A percentile compares a stretch with the other conserved stretches of the same genome.
Conservation (phyloP, 2,797 vertebrate species). For the Rhinatrema bivittatum region DNA sequence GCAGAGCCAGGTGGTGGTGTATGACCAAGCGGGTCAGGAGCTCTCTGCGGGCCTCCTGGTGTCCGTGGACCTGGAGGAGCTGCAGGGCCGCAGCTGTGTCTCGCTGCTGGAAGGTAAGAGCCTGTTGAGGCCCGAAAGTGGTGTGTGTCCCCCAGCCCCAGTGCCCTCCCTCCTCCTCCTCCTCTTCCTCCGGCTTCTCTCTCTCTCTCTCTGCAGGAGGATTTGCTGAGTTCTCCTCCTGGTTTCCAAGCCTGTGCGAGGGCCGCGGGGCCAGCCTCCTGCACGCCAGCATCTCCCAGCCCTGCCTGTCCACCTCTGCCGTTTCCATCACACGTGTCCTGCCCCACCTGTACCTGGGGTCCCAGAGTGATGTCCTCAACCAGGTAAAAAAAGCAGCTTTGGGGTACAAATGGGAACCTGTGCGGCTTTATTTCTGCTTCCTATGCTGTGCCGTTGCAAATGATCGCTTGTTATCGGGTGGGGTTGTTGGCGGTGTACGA, state of each 20-base stretch:
- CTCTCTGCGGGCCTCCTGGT: conserved; percentile 1
- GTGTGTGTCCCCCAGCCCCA: no score
- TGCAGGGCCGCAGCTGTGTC: conserved; percentile 15
- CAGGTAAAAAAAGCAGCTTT: conserved; percentile 1
- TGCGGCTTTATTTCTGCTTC: no score
- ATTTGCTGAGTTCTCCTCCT: conserved; percentile 13
- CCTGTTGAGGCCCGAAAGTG: background rate
- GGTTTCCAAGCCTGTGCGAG: conserved; percentile 16
- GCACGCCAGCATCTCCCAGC: conserved; percentile 14
- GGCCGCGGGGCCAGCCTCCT: conserved; percentile 3
- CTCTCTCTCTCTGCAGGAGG: conserved; percentile 4
- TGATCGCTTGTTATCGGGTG: no score
- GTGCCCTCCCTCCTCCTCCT: no score
- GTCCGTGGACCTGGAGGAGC: conserved; percentile 2
- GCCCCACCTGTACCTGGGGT: conserved; percentile 18
- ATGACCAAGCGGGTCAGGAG: conserved; percentile 11
- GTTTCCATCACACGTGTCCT: conserved; percentile 15
- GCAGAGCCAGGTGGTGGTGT: conserved; percentile 14
- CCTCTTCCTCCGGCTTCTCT: no score
- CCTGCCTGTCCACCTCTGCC: conserved; percentile 9
- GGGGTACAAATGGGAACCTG: no score
- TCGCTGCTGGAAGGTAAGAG: conserved; percentile 17
- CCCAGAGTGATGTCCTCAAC: conserved; percentile 19
- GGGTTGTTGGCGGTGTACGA: no score
- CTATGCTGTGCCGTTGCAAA: no score